Evolutionary conservation across 64 coral and sea anemone species (phyloP), one percentile per base, ranked within the genome.

Genomic region (Montipora capricornis): DNA sequence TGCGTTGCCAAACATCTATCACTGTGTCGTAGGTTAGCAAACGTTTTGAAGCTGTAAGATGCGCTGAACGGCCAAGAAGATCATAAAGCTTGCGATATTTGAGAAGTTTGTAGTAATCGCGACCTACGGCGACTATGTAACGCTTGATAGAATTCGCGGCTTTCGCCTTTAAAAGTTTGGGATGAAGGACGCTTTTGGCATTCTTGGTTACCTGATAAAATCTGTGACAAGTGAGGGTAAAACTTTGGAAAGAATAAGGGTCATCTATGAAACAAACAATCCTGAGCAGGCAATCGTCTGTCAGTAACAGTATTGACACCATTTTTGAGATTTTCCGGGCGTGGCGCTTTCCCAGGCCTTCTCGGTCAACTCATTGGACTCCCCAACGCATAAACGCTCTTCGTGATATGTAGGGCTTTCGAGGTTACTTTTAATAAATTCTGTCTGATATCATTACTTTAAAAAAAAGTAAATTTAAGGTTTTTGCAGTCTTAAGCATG

Each of bases 201-300:
- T 49, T 88, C 47, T 58, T 82, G 22, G 58, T 47, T 44, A 89
- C 83, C 15, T 95, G 78, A 7, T 68, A 2, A 19, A 95, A 66
- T 88, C 94, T 95, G 73, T 77, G 82, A 70, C 94, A 95, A 3
- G 90, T 75, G 3, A 95, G 58, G 15, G 62, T 68, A 67, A 95
- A 50, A 71, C 50, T 89, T 77, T 83, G 74, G 57, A 92, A 92
- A 15, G 78, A 76, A 53, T 4, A 6, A 0, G 53, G 68, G 80
- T 89, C 83, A 58, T 82, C 20, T 51, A 95, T 8, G 68, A 8
- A 89, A 0, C 77, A 74, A 51, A 93, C 17, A 77, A 93, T 89
- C 29, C 46, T 68, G 44, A 20, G 82, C 10, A 96, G 44, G 50
- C 90, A 93, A 69, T 93, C 95, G 8, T 96, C 87, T 17, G 88